phyloP scores from a whole-genome alignment of 2,797 vertebrate species.

The Microchirus variegatus region DNA sequence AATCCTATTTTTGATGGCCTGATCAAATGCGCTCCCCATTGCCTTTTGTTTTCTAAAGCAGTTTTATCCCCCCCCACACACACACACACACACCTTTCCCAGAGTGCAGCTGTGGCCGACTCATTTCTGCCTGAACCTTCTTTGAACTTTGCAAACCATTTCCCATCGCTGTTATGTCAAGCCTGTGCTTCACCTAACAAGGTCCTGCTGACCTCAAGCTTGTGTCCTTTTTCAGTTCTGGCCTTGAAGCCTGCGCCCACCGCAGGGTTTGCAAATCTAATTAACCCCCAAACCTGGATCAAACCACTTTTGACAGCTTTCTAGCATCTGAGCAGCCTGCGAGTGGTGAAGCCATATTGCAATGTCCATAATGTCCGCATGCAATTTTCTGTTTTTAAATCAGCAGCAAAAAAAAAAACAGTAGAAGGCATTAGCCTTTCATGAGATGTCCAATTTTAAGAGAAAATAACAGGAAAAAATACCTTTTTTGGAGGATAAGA shows the following conservation, averaged over 20 bases:
- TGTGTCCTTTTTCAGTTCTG: constrained; percentile 65
- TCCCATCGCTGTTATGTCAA: constrained; percentile 69
- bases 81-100: constrained; percentile 67
- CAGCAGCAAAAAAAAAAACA: constrained; percentile 10
- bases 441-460: constrained; percentile 20
- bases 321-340: constrained; percentile 70
- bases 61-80: constrained; percentile 38
- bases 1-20: constrained; percentile 47
- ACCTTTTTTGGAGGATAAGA: too few relatives aligned
- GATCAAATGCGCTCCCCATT: constrained; percentile 31
- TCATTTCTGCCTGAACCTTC: constrained; percentile 49
- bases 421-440: constrained; percentile 27
- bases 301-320: constrained; percentile 65
- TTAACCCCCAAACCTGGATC: constrained; percentile 75
- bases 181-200: constrained; percentile 72
- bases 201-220: constrained; percentile 73
- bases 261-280: constrained; percentile 78
- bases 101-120: constrained; percentile 53
- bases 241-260: constrained; percentile 55
- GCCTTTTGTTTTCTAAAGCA: constrained; percentile 48
- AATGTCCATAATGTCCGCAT: constrained; percentile 8
- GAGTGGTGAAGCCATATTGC: constrained; percentile 48
- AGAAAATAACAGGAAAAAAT: neutral
- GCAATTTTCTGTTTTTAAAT: constrained; percentile 39
- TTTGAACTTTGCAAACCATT: constrained; percentile 59